A percentile compares a stretch with the other conserved stretches of the same genome.
Evolutionary conservation across 2,888 invertebrate species (phyloP).

Genomic region (Drosophila sordidapex): DNA sequence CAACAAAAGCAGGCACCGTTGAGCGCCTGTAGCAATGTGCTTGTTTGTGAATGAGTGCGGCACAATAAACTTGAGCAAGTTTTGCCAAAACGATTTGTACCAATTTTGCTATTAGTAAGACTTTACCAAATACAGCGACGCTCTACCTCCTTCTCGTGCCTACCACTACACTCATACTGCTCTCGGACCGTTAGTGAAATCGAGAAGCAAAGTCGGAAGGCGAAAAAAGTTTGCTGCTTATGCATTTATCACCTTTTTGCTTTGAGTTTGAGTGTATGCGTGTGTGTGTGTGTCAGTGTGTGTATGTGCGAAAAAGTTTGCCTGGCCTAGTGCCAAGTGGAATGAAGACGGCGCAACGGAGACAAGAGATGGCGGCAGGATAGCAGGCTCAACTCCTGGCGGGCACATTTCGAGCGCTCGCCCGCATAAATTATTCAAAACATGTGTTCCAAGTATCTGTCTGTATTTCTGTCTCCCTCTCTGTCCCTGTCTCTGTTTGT

Average conservation of each 20-base stretch:
- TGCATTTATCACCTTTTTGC: slow-evolving; percentile 81
- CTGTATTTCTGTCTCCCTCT: slow-evolving; percentile 9
- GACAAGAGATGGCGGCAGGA: slow-evolving; percentile 36
- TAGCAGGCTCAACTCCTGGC: slow-evolving; percentile 69
- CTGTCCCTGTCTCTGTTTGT: slow-evolving; percentile 51
- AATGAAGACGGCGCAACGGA: slow-evolving; percentile 10
- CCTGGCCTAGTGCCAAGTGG: slow-evolving; percentile 71
- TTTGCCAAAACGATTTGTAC: slow-evolving; percentile 82
- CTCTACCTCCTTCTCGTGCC: slow-evolving; percentile 8
- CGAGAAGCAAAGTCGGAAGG: slow-evolving; percentile 58
- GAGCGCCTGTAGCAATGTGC: slow-evolving; percentile 17
- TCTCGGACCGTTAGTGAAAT: slow-evolving; percentile 34
- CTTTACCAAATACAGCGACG: slow-evolving; percentile 1
- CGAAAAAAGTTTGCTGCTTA: slow-evolving; percentile 75
- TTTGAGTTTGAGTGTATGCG: slow-evolving; percentile 15
- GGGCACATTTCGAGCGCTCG: slow-evolving; percentile 76
- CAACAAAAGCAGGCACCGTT: slow-evolving; percentile 42
- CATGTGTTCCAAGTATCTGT: slow-evolving; percentile 79
- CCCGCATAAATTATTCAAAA: slow-evolving; percentile 84
- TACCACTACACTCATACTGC: not conserved
- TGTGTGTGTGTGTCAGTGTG: not conserved
- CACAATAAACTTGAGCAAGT: slow-evolving; percentile 76
- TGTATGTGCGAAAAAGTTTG: slow-evolving; percentile 65
- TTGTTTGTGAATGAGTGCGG: slow-evolving; percentile 35
- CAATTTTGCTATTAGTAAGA: slow-evolving; percentile 80